phyloP scores from a whole-genome alignment of 2,113 vertebrate genomes.

The Orientallactaga bullata region DNA sequence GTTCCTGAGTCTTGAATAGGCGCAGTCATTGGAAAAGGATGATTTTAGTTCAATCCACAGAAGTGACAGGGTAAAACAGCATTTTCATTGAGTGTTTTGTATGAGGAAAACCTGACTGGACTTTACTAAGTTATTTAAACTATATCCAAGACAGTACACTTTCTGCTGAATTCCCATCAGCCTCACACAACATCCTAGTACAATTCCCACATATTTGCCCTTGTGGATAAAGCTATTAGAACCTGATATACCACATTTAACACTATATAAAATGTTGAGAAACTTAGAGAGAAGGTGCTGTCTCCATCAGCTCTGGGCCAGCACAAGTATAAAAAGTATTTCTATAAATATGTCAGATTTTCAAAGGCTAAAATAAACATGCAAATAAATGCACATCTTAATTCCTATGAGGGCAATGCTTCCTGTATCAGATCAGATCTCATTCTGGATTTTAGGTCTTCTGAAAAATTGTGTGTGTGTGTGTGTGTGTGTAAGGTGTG shows the following conservation, averaged over 20 bases:
- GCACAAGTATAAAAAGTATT: slow-evolving; percentile 41
- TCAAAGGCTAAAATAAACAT: slow-evolving; percentile 18
- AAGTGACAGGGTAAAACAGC: neutral
- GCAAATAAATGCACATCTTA: neutral
- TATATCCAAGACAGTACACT: neutral
- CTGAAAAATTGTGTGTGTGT: no score
- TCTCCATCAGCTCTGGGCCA: neutral
- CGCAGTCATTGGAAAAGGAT: neutral
- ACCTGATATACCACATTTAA: neutral
- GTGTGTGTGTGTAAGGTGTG: no score
- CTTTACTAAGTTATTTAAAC: neutral
- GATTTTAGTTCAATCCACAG: neutral
- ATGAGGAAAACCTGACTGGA: neutral
- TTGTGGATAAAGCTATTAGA: neutral
- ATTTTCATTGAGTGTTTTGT: neutral
- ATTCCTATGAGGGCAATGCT: neutral
- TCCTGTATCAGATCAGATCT: neutral
- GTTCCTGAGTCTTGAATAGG: neutral
- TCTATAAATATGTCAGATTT: neutral
- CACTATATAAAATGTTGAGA: neutral
- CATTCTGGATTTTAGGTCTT: no score
- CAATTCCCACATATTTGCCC: neutral
- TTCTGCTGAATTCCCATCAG: neutral
- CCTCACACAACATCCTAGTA: neutral
- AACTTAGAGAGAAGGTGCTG: neutral